Percentiles rank a stretch among this genome's conserved stretches.
These are phyloP conservation scores for Philantomba maxwellii DNA, from an alignment of 2,113 vertebrate genomes.

Conservation along the genomic window DNA sequence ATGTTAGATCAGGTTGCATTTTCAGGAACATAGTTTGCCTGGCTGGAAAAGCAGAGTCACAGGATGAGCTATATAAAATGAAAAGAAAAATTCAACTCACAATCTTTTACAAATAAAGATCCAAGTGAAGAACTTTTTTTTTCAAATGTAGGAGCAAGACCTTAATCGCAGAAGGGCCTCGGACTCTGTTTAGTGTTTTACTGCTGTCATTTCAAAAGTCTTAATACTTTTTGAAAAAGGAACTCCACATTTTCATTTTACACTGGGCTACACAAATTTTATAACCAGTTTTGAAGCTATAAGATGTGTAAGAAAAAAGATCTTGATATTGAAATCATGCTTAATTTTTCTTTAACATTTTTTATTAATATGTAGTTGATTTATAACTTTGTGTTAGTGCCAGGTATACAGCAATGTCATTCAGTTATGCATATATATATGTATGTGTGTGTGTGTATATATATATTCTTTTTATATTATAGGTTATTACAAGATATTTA, in stretches of 20 bases:
- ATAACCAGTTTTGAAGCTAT: not conserved
- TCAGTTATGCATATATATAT: not conserved
- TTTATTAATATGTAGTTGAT: not conserved
- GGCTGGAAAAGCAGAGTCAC: not conserved
- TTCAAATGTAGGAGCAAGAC: not conserved
- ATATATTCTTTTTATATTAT: not conserved
- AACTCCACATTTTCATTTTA: not conserved
- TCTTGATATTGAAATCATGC: not conserved
- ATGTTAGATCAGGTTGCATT: not conserved
- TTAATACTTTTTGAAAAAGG: not conserved
- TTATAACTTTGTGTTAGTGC: not conserved
- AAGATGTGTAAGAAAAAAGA: not conserved
- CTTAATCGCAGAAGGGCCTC: not conserved
- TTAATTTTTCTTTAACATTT: not conserved
- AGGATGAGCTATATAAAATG: not conserved
- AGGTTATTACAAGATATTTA: not conserved
- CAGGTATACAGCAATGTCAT: not conserved
- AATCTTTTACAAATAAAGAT: not conserved
- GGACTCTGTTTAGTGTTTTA: not conserved
- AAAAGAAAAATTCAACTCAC: not conserved
- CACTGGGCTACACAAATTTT: not conserved
- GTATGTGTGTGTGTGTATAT: rapidly evolving
- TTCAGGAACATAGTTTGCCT: not conserved
- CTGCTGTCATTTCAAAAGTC: not conserved
- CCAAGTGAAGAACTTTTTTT: not conserved